Percentiles rank a stretch among this genome's conserved stretches.
Evolutionary conservation across 2,888 invertebrate species (phyloP).

Genomic region (Rhamnusium bicolor): DNA sequence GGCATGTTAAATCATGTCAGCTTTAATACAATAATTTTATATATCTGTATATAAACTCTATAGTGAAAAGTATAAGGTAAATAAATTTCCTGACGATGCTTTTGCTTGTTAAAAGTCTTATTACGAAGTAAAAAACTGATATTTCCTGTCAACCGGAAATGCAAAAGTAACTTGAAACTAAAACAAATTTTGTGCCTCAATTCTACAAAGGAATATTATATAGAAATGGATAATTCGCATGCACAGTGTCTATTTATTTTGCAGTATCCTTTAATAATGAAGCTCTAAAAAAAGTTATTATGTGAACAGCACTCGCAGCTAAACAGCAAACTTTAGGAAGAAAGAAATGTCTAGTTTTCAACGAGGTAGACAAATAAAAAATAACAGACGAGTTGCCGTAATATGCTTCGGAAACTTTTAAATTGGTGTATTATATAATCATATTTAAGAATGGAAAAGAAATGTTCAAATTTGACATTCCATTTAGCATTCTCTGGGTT

Average conservation of each 20-base stretch:
- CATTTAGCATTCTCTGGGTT: too few species aligned
- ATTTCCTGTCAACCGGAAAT: neutral
- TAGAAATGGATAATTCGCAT: neutral
- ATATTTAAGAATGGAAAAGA: too few species aligned
- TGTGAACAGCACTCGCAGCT: neutral
- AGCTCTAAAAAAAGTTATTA: neutral
- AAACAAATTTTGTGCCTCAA: neutral
- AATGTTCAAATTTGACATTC: too few species aligned
- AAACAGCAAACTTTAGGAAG: neutral
- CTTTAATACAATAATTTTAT: too few species aligned
- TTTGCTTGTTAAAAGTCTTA: too few species aligned
- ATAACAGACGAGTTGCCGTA: neutral
- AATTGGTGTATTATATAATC: too few species aligned
- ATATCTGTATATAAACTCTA: too few species aligned
- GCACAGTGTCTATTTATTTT: neutral
- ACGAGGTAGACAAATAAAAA: neutral
- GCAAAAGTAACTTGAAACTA: neutral
- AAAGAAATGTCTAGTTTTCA: neutral
- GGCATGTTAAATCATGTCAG: too few species aligned
- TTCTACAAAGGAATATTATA: too few species aligned
- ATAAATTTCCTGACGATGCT: too few species aligned
- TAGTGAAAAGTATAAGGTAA: too few species aligned
- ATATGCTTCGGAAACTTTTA: neutral
- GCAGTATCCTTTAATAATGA: neutral
- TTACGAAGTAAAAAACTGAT: neutral